Evolutionary conservation across 2,888 invertebrate species (phyloP).

Genomic region (Subacronicta megacephala): DNA sequence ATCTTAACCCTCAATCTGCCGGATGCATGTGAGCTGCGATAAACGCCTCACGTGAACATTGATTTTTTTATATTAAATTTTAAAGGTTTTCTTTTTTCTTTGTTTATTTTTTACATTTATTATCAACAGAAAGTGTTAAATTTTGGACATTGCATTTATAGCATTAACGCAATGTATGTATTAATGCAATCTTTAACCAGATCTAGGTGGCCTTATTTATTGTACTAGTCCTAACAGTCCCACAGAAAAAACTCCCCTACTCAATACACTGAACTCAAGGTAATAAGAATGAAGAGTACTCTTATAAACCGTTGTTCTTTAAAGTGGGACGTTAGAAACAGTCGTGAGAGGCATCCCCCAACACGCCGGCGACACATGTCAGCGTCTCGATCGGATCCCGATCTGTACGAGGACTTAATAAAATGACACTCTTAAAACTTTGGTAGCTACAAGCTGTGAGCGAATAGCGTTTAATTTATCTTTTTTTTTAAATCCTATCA

Average conservation of each 20-base stretch:
- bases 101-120: too few relatives aligned
- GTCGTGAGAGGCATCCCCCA: constrained; percentile 57
- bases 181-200: too few relatives aligned
- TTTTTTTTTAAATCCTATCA: too few relatives aligned
- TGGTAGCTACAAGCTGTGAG: constrained; percentile 41
- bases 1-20: constrained; percentile 83
- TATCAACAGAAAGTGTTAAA: too few relatives aligned
- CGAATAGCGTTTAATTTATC: constrained; percentile 16
- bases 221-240: too few relatives aligned
- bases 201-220: too few relatives aligned
- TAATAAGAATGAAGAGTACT: constrained; percentile 39
- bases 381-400: constrained; percentile 68
- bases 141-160: too few relatives aligned
- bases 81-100: constrained; percentile 17
- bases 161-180: too few relatives aligned
- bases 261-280: constrained; percentile 35
- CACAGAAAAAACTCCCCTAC: constrained; percentile 1
- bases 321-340: constrained; percentile 62
- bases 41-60: constrained; percentile 77
- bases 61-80: constrained; percentile 64
- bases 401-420: constrained; percentile 82
- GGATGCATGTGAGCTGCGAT: constrained; percentile 70
- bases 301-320: constrained; percentile 59
- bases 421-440: constrained; percentile 75
- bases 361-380: constrained; percentile 82